A percentile compares a stretch with the other conserved stretches of the same genome.
phyloP scores from a whole-genome alignment of 2,113 vertebrate genomes.

The Erinaceus europaeus region DNA sequence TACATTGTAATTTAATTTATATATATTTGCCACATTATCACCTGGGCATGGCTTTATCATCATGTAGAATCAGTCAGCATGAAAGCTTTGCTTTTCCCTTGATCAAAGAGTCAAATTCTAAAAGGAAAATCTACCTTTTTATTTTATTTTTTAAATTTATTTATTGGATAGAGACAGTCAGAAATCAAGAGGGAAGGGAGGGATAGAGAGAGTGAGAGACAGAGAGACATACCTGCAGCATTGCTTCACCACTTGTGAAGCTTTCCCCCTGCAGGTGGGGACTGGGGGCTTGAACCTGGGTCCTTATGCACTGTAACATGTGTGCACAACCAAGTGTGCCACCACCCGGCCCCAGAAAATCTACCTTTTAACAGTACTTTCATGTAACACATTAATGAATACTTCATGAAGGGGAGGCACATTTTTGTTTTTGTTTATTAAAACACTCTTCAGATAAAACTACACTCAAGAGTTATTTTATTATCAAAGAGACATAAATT shows the following conservation, averaged over 20 bases:
- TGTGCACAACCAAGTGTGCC: no score
- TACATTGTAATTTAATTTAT: background rate
- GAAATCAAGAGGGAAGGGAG: no score
- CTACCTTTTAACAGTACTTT: conserved; percentile 7
- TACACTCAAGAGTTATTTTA: conserved; percentile 4
- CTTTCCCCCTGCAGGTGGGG: no score
- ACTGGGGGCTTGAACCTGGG: no score
- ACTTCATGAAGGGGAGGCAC: background rate
- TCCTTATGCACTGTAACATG: no score
- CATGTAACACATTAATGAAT: background rate
- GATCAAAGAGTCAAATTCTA: conserved; percentile 21
- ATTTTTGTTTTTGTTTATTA: conserved; percentile 5
- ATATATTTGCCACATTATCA: background rate
- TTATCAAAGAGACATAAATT: conserved; percentile 41
- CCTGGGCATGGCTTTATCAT: background rate
- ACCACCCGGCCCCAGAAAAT: background rate
- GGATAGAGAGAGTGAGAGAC: no score
- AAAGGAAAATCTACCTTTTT: no score
- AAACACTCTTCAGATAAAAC: conserved; percentile 10
- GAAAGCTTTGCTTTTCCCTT: background rate
- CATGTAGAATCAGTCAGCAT: background rate
- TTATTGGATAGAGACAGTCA: no score
- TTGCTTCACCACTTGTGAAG: no score
- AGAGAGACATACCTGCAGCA: no score
- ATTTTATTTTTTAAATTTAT: no score